Conservation (phyloP, 1,140 invertebrate species). For the Anoplolepis gracilipes region DNA sequence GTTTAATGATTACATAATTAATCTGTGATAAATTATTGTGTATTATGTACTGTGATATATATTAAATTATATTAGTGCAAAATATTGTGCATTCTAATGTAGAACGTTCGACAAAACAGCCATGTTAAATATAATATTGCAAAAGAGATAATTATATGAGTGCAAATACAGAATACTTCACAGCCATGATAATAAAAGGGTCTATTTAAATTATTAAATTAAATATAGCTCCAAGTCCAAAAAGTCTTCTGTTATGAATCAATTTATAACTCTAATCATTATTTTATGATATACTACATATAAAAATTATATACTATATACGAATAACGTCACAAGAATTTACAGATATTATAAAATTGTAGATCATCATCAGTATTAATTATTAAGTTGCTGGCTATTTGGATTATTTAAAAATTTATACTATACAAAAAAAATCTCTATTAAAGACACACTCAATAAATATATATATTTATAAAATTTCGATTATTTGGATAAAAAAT, state of each 20-base stretch:
- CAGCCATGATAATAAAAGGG: conserved; percentile 59
- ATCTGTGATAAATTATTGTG: not conserved
- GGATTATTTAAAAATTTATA: conserved; percentile 8
- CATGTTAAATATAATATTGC: conserved; percentile 7
- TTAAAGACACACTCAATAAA: not conserved
- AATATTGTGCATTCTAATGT: not conserved
- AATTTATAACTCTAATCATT: not conserved
- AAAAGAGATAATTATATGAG: conserved; percentile 20
- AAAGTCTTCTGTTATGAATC: not conserved
- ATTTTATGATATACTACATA: not conserved
- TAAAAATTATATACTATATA: not conserved
- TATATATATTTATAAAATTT: not conserved
- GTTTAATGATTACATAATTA: not conserved
- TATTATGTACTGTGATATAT: not conserved
- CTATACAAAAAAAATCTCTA: not conserved
- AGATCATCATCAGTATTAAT: not conserved
- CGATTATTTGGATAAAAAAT: not conserved
- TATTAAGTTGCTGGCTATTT: not conserved
- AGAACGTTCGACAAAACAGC: not conserved
- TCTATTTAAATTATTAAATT: conserved; percentile 30
- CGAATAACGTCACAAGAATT: not conserved
- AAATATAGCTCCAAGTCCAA: not conserved
- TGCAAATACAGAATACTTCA: conserved; percentile 63
- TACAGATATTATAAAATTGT: not conserved
- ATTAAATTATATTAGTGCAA: not conserved